Base-by-base conservation (phyloP, 1,140 invertebrate species). In the Chionoecetes opilio region DNA sequence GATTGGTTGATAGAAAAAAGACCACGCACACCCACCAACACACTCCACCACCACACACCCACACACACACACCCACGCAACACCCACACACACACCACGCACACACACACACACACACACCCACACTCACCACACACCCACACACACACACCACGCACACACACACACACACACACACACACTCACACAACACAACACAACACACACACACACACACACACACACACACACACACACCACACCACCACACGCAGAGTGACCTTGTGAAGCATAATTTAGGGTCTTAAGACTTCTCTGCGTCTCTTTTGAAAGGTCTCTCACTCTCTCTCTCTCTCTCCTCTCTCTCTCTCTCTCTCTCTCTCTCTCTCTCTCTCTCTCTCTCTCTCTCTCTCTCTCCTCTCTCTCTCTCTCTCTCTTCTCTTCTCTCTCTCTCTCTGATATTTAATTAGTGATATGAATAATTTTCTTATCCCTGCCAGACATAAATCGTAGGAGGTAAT, bases 271-370 rank as follows among this genome's bases (percentile, higher is more conserved):
- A 75, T 75, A 75, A 26, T 53, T 53, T 53, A 53, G 8, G 46
- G 2, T 53, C 46, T 53, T 53, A 46, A 46, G 41, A 6, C 82
- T 84, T 84, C 82, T 84, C 82, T 21, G 21, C 21, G 46, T 53
- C 46, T 53, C 46, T 53, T 14, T 53, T 53, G 46, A 53, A 85
- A 35, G 82, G 46, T 53, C 46, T 53, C 46, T 53, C 46, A 14
- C 46, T 53, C 46, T 53, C 46, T 53, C 46, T 53, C 34, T 32
- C 34, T 31, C 82, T 85, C 82, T 85, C 82, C 82, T 85, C 82
- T 85, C 82, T 85, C 82, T 85, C 82, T 85, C 82, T 85, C 82
- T 85, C 82, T 85, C 82, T 85, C 82, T 85, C 82, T 85, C 82
- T 85, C 82, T 85, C 82, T 85, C 82, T 85, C 82, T 85, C 82